phyloP scores from a whole-genome alignment of 2,888 invertebrate genomes.

The Thera obeliscata region DNA sequence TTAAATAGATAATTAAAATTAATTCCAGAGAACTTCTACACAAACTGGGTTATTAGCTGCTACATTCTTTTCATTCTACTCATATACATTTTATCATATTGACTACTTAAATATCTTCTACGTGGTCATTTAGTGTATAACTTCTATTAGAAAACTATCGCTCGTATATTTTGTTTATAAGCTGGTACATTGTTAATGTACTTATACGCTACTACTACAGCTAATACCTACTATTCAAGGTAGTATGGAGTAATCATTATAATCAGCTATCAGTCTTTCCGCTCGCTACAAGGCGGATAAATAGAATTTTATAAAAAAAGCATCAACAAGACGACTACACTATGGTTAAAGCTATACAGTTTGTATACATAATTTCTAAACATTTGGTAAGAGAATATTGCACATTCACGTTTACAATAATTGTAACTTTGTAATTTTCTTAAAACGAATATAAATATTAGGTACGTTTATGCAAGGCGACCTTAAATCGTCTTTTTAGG shows the following conservation, averaged over 20 bases:
- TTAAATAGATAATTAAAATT: slow-evolving; percentile 3
- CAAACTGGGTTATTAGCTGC: slow-evolving; percentile 51
- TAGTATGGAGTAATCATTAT: slow-evolving; percentile 75
- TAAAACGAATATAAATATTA: slow-evolving; percentile 53
- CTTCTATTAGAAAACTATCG: slow-evolving; percentile 79
- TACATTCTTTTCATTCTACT: slow-evolving; percentile 51
- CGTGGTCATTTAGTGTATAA: slow-evolving; percentile 61
- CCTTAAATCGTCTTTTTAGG: slow-evolving; percentile 61
- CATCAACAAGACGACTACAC: slow-evolving; percentile 83
- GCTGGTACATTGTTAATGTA: slow-evolving; percentile 65
- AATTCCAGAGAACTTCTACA: slow-evolving; percentile 40
- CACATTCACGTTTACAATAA: slow-evolving; percentile 66
- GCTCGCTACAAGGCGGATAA: slow-evolving; percentile 78
- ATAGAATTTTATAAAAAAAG: slow-evolving; percentile 83
- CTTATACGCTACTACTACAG: slow-evolving; percentile 61
- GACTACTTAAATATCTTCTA: slow-evolving; percentile 45
- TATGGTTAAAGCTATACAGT: slow-evolving; percentile 81
- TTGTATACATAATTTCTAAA: slow-evolving; percentile 83
- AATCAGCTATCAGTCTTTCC: slow-evolving; percentile 80
- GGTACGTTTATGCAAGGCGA: slow-evolving; percentile 63
- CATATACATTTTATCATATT: slow-evolving; percentile 44
- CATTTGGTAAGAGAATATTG: slow-evolving; percentile 81
- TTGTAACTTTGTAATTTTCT: slow-evolving; percentile 57
- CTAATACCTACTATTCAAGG: slow-evolving; percentile 66
- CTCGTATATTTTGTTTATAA: slow-evolving; percentile 69